Evolutionary conservation across 2,888 invertebrate genomes (phyloP), one percentile per base, ranked within the genome.

Genomic region (Acanthosepion lycidas): DNA sequence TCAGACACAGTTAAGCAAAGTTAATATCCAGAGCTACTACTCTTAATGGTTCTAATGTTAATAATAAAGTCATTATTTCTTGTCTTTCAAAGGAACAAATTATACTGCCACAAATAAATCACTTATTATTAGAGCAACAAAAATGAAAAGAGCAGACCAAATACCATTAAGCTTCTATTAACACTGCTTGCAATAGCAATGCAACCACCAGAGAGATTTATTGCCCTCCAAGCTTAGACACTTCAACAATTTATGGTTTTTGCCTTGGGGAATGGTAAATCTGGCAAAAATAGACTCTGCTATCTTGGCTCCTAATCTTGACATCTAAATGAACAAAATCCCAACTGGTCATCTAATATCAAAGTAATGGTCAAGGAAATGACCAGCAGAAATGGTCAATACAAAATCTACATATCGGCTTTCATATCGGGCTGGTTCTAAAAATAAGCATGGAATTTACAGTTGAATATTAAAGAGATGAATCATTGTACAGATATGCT

Each of bases 271-370:
- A 33, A n/a, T 78, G n/a, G 78, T n/a, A 78, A 78, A 78, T 15
- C 78, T 78, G 78, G 78, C n/a, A 78, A 78, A 78, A 78, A 78
- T 78, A 78, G 78, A 78, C n/a, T 78, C 78, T 28, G 78, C 78
- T 78, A 78, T 78, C n/a, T 78, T 78, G 78, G 78, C 78, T 78
- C 78, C n/a, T 78, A 78, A 78, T 78, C n/a, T 33, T 78, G 78
- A 78, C 78, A 78, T 78, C n/a, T n/a, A 78, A 78, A 78, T 78
- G n/a, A 78, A 78, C 78, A 78, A 78, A 78, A 78, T 78, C 78
- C 78, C 78, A 78, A 78, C n/a, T 33, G 78, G 78, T 78, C 78
- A n/a, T 78, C n/a, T 78, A 78, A n/a, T 78, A 78, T 78, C n/a
- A 78, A 78, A 78, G 78, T 78, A 78, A n/a, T n/a, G 78, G 78